Evolutionary conservation across 2,113 vertebrate species (phyloP), one percentile per base, ranked within the genome.

Genomic region (Mesembrinibis cayennensis): DNA sequence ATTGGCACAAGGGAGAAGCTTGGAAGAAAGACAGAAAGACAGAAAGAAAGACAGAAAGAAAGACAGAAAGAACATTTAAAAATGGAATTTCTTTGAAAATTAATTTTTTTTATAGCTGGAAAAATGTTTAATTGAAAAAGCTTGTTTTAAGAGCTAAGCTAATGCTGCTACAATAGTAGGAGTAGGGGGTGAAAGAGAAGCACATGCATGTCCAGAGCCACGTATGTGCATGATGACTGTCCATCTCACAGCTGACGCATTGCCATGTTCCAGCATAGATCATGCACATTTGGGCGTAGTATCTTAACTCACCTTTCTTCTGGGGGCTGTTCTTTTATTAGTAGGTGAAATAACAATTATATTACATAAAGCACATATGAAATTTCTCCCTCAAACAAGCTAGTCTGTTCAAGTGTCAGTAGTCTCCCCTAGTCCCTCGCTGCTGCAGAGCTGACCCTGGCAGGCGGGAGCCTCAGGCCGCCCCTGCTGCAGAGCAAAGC

Each of bases 401-500:
- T 65, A 29, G 19, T 22, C 38, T 44, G 45, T 44, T 61, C 52
- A 49, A 70, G 36, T 9, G 12, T 22, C 58, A 9, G 30, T 22
- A 49, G 22, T 36, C 9, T 21, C 8, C 13, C 16, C 13, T 27
- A 6, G 11, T 8, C 25, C 38, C 38, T 56, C 0, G 0, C 20
- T 36, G 62, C 49, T 36, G 29, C 63, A 71, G 82, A 70, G 13
- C 21, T 42, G 56, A 53, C 16, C 26, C 21, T 0, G 0, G 19
- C 16, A 38, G 22, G 27, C 1, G 1, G 32, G 26, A 22, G 11
- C 19, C 29, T 26, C 20, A 13, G 45, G 32, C 13, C 0, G 0
- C 15, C 49, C 8, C n/a, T 6, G 22, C 25, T 0, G 0, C 2
- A 0, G 29, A 34, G 50, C 58, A 40, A 67, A 87, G 36, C 27